Percentiles rank a stretch among this genome's conserved stretches.
These are phyloP conservation scores for Decapterus maruadsi DNA, from an alignment of 2,797 vertebrate genomes.

Conservation along the genomic window DNA sequence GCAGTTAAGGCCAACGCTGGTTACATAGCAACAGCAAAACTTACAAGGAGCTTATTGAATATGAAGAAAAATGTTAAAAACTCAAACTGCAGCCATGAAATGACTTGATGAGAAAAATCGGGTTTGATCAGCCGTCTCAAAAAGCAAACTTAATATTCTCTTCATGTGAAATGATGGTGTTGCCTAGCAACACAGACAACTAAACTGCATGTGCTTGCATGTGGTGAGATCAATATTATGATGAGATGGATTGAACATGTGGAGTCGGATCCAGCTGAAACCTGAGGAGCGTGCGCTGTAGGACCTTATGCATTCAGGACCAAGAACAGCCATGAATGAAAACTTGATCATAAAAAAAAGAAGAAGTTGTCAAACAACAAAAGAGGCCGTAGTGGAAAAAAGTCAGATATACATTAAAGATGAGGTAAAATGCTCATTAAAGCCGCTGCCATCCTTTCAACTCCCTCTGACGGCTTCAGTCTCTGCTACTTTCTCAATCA, in stretches of 20 bases:
- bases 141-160: background rate
- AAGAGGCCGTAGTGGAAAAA: constrained; percentile 22
- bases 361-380: constrained; percentile 5
- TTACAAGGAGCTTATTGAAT: too few species aligned
- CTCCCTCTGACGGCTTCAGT: constrained; percentile 36
- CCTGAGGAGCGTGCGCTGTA: background rate
- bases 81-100: too few species aligned
- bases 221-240: background rate
- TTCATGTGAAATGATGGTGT: background rate
- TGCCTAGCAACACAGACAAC: background rate
- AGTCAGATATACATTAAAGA: constrained; percentile 20
- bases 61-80: too few species aligned
- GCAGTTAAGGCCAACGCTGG: too few species aligned
- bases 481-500: constrained; percentile 3
- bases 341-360: background rate
- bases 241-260: background rate
- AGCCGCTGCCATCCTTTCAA: constrained; percentile 34
- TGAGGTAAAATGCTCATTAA: constrained; percentile 27
- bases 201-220: background rate
- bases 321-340: background rate
- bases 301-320: constrained; percentile 7
- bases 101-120: background rate
- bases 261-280: background rate
- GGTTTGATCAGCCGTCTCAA: background rate
- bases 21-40: too few species aligned